Base-by-base conservation (phyloP, 2,888 invertebrate genomes). In the Mythimna impura region DNA sequence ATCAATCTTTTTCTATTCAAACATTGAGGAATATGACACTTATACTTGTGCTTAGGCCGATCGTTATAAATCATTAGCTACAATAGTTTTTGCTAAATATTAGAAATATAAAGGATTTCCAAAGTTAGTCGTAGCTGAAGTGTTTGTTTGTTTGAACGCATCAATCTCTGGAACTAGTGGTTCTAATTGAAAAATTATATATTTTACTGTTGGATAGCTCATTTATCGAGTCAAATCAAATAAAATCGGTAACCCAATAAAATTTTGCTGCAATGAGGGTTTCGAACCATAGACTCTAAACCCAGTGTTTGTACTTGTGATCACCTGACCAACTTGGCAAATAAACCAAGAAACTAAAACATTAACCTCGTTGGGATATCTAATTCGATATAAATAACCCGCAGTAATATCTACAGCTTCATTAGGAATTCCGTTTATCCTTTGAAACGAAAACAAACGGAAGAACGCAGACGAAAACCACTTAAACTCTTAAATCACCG, bases 401-500 rank as follows among this genome's bases (percentile, higher is more conserved):
- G 25, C 7, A 71, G 5, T 36, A 12, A n/a, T 61, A 43, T 58
- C 9, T 34, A 34, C 58, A 55, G 5, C 30, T 40, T 61, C 10
- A 62, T 34, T 25, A n/a, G 5, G 30, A 63, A 76, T 66, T 47
- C 43, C 1, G 25, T 60, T 50, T 36, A 64, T 9, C 50, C 40
- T 67, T 65, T 64, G n/a, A 67, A 71, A 71, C 22, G 3, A 77
- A 82, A 83, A 70, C 30, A 80, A 79, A 57, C 55, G 17, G 20
- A 52, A 71, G 62, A 66, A 65, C 52, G 67, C 43, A 60, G 58
- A 74, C 66, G 57, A 55, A 73, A 80, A 66, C 47, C 71, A 79
- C 77, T 79, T 78, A 70, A 76, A 74, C 10, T 68, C 66, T 69
- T 71, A 71, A 82, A 78, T 68, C 43, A 82, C 58, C 25, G 22